These are phyloP conservation scores for Drosophila sturtevanti DNA, from an alignment of 1,140 invertebrate species.

Conservation along the genomic window DNA sequence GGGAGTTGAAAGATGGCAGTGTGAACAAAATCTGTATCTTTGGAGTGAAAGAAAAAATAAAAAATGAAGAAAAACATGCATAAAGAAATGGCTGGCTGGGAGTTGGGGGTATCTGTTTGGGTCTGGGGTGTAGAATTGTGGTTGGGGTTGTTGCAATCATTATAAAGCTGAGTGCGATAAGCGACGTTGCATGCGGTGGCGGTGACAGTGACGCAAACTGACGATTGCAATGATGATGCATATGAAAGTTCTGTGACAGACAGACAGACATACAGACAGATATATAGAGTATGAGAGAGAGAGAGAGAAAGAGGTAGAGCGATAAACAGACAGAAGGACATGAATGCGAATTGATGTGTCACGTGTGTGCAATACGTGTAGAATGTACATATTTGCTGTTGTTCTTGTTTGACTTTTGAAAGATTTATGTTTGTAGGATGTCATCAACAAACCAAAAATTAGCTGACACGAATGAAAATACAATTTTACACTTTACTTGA, in stretches of 20 bases:
- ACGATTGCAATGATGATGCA: conserved; percentile 77
- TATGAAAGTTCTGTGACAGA: conserved; percentile 18
- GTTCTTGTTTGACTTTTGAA: conserved; percentile 67
- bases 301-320: conserved; percentile 1
- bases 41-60: background rate
- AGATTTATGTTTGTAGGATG: conserved; percentile 64
- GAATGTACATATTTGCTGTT: conserved; percentile 12
- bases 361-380: conserved; percentile 60
- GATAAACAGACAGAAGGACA: conserved; percentile 41
- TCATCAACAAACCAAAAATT: conserved; percentile 73
- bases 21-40: conserved; percentile 10
- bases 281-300: too few species aligned
- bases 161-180: conserved; percentile 75
- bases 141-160: conserved; percentile 58
- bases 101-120: conserved; percentile 12
- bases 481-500: background rate
- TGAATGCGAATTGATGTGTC: conserved; percentile 76
- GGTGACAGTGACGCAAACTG: conserved; percentile 37
- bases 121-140: too few species aligned
- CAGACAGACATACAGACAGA: conserved; percentile 2
- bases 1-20: conserved; percentile 15
- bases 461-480: background rate
- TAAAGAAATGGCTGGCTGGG: background rate
- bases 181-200: conserved; percentile 76
- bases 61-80: background rate